Percentiles rank a stretch among this genome's conserved stretches.
Evolutionary conservation across 2,797 vertebrate genomes (phyloP).

Genomic region (Microctenopoma lineatum): DNA sequence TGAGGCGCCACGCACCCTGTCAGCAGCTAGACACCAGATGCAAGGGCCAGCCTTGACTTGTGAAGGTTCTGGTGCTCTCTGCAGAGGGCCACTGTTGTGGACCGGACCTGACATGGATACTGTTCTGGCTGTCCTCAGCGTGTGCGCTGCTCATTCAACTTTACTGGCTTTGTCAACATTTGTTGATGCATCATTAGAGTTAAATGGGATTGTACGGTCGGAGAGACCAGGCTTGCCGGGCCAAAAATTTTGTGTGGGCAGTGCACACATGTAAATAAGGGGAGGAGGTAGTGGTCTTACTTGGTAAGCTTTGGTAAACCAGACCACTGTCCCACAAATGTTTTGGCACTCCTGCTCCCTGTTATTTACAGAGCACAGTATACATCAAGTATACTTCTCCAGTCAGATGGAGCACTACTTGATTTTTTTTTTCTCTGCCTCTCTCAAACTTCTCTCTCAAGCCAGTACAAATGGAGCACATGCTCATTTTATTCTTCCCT

Average conservation of each 20-base stretch:
- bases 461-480: conserved; percentile 52
- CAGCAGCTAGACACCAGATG: conserved; percentile 77
- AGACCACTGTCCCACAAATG: conserved; percentile 44
- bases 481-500: conserved; percentile 15
- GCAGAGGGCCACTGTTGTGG: conserved; percentile 71
- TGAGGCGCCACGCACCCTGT: conserved; percentile 91
- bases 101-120: conserved; percentile 72
- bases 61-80: conserved; percentile 68
- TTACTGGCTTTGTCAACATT: not conserved
- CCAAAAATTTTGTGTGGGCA: conserved; percentile 69
- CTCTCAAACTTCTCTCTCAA: conserved; percentile 65
- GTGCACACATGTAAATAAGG: conserved; percentile 66
- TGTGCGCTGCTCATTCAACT: conserved; percentile 76
- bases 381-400: conserved; percentile 44
- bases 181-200: not conserved
- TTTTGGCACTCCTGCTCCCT: conserved; percentile 49
- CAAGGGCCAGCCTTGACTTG: conserved; percentile 69
- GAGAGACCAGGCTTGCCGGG: not conserved
- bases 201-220: not conserved
- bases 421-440: conserved; percentile 17
- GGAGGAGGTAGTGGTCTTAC: conserved; percentile 64
- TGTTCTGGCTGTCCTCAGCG: conserved; percentile 46
- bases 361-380: conserved; percentile 38
- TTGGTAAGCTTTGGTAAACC: conserved; percentile 67
- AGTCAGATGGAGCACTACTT: conserved; percentile 24